These are phyloP conservation scores for Halocynthia aurantium DNA, from an alignment of 23 tunicate species.

Conservation along the genomic window DNA sequence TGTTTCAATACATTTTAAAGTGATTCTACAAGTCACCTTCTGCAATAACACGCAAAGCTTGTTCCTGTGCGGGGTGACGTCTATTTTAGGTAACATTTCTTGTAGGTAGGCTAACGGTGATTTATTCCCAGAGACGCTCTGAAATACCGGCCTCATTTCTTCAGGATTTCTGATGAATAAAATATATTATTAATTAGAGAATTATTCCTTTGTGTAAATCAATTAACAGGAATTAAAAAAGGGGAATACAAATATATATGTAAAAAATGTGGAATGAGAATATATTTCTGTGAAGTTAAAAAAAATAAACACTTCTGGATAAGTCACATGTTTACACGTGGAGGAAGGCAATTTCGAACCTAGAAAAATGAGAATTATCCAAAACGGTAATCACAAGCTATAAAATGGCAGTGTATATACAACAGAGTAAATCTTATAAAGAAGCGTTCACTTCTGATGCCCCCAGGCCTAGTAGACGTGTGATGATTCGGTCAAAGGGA, in stretches of 20 bases:
- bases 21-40: background rate
- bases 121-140: background rate
- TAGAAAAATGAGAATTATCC: too few relatives aligned
- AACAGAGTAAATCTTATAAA: too few relatives aligned
- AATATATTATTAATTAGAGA: background rate
- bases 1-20: too few relatives aligned
- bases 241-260: background rate
- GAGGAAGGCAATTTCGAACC: too few relatives aligned
- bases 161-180: constrained; percentile 9
- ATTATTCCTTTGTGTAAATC: background rate
- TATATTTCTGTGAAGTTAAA: too few relatives aligned
- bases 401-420: too few relatives aligned
- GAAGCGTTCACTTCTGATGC: too few relatives aligned
- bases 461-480: too few relatives aligned
- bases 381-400: too few relatives aligned
- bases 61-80: background rate
- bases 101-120: background rate
- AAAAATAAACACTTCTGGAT: too few relatives aligned
- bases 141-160: constrained; percentile 12
- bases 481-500: too few relatives aligned
- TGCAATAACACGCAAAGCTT: constrained; percentile 13
- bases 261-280: background rate
- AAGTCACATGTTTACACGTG: too few relatives aligned
- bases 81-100: background rate
- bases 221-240: background rate